These are phyloP conservation scores for Corythornis leucogaster DNA, from an alignment of 2,797 vertebrate species.

Conservation along the genomic window DNA sequence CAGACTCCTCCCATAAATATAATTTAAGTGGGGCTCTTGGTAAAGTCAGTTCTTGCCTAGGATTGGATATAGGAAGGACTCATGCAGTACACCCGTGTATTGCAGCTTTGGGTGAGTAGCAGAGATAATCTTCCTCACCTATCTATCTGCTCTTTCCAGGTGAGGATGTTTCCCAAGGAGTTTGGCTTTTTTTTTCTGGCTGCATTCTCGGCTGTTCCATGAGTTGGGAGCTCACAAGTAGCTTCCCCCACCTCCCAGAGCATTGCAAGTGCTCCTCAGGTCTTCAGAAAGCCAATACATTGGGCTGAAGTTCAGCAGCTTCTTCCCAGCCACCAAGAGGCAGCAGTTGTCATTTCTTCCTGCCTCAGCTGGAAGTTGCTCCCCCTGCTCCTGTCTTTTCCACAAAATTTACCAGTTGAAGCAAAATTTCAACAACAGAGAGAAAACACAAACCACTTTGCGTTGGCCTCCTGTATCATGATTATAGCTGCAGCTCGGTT, in stretches of 20 bases:
- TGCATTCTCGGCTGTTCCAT: not conserved
- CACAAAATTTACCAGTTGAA: constrained; percentile 13
- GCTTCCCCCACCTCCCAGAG: not conserved
- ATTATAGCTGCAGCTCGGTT: not conserved
- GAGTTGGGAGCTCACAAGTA: not conserved
- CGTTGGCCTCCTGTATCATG: not conserved
- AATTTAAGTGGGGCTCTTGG: not conserved
- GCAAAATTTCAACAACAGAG: not conserved
- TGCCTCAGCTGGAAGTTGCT: not conserved
- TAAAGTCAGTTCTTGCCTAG: not conserved
- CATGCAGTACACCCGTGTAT: no score
- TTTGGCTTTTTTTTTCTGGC: not conserved
- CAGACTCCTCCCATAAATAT: not conserved
- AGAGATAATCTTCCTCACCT: not conserved
- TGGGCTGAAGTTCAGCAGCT: not conserved
- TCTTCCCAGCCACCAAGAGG: not conserved
- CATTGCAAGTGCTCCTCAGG: rapidly evolving
- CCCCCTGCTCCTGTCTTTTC: not conserved
- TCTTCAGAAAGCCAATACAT: not conserved
- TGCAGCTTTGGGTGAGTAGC: not conserved
- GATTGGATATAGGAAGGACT: not conserved
- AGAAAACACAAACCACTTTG: constrained; percentile 19
- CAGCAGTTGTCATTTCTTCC: not conserved
- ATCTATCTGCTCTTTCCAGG: not conserved
- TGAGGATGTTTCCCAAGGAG: not conserved